Evolutionary conservation across 2,797 vertebrate species (phyloP).

Genomic region (Enteromius thamalakanensis): DNA sequence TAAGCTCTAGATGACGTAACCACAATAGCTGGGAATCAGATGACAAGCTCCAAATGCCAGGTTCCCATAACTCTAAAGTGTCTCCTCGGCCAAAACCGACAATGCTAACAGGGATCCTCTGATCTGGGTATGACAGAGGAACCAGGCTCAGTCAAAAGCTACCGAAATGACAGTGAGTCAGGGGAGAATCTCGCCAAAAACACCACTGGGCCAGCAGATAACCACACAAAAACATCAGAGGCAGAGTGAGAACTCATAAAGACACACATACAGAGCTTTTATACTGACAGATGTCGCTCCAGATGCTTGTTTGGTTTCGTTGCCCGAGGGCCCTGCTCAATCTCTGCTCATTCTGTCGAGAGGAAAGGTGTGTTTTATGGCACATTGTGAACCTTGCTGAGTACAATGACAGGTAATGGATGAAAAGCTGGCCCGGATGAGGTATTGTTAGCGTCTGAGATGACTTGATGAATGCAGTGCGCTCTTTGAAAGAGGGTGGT

Average conservation of each 20-base stretch:
- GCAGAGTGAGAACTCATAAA: constrained; percentile 63
- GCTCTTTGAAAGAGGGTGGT: constrained; percentile 51
- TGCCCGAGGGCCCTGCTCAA: constrained; percentile 64
- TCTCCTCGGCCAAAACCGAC: constrained; percentile 69
- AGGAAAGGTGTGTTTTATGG: constrained; percentile 18
- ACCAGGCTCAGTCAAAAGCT: constrained; percentile 70
- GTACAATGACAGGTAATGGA: constrained; percentile 48
- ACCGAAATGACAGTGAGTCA: constrained; percentile 70
- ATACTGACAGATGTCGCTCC: constrained; percentile 64
- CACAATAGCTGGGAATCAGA: constrained; percentile 23
- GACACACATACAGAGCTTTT: constrained; percentile 65
- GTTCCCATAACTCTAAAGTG: constrained; percentile 66
- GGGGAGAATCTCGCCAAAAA: constrained; percentile 71
- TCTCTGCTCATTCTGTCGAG: not conserved
- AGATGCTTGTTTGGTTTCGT: constrained; percentile 64
- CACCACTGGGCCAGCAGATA: constrained; percentile 68
- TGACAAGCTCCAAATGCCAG: constrained; percentile 38
- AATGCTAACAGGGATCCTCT: constrained; percentile 66
- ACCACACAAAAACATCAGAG: constrained; percentile 74
- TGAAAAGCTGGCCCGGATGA: constrained; percentile 48
- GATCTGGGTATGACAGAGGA: constrained; percentile 73
- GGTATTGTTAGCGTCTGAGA: constrained; percentile 47
- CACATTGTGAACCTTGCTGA: constrained; percentile 31
- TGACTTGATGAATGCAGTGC: constrained; percentile 59
- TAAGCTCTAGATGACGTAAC: constrained; percentile 12